Conservation (phyloP, 2,888 invertebrate genomes). For the Amaurobius ferox region DNA sequence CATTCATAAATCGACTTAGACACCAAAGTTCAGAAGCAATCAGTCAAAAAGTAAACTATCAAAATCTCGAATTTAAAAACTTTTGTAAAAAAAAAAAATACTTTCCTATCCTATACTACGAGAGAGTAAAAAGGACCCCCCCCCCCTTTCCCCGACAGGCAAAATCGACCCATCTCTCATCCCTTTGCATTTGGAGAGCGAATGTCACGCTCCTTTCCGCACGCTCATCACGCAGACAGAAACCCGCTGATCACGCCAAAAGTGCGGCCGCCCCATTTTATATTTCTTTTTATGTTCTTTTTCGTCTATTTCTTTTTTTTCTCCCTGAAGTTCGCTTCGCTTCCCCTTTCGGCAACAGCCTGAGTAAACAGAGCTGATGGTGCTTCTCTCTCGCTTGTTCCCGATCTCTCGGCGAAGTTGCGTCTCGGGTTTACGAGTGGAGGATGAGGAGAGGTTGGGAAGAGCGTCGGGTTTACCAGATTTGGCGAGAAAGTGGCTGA, state of each 20-base stretch:
- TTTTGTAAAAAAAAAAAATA: no score
- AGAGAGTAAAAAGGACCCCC: no score
- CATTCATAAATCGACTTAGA: no score
- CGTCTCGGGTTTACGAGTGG: conserved; percentile 3
- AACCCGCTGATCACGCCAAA: background rate
- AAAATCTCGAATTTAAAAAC: no score
- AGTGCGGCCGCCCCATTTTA: background rate
- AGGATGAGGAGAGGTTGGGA: background rate
- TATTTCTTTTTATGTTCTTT: background rate
- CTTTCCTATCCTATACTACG: no score
- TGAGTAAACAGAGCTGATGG: conserved; percentile 12
- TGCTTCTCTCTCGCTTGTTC: background rate
- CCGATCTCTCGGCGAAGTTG: background rate
- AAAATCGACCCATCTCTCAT: conserved; percentile 67
- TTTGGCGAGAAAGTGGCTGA: background rate
- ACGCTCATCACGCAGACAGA: conserved; percentile 45
- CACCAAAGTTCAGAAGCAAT: no score
- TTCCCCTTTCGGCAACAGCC: conserved; percentile 14
- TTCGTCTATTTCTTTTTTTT: background rate
- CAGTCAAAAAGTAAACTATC: no score
- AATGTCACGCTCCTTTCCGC: conserved; percentile 43
- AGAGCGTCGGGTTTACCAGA: background rate
- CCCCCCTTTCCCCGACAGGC: no score
- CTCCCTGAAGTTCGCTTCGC: background rate
- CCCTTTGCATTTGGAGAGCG: conserved; percentile 36